These are phyloP conservation scores for Charina bottae DNA, from an alignment of 2,113 vertebrate genomes.

Conservation along the genomic window DNA sequence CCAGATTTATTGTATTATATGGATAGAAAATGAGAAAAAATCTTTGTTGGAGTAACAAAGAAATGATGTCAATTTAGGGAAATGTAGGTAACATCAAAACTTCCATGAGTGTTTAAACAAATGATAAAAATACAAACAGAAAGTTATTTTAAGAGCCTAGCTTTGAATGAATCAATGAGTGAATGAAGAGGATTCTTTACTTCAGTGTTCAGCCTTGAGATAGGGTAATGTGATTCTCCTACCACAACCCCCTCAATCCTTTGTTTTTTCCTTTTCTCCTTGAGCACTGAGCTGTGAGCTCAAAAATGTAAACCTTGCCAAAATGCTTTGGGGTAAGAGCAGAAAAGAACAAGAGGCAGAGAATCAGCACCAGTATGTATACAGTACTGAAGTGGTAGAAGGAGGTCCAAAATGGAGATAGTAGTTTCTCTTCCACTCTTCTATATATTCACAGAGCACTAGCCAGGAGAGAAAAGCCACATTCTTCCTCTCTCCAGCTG, in stretches of 20 bases:
- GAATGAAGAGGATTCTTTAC: conserved; percentile 6
- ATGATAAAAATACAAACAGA: background rate
- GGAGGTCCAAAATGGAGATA: conserved; percentile 41
- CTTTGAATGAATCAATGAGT: background rate
- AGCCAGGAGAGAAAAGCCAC: conserved; percentile 71
- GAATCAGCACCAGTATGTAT: conserved; percentile 53
- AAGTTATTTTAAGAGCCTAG: conserved; percentile 18
- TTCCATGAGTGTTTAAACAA: background rate
- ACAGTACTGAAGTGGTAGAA: background rate
- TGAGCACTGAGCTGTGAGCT: conserved; percentile 77
- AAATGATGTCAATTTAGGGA: background rate
- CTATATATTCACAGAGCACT: conserved; percentile 62
- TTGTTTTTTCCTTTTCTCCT: conserved; percentile 75
- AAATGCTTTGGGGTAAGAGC: conserved; percentile 72
- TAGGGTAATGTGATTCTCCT: conserved; percentile 35
- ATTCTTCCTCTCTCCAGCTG: conserved; percentile 72
- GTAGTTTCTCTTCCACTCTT: conserved; percentile 26
- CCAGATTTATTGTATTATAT: background rate
- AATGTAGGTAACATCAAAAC: background rate
- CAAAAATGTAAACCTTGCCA: conserved; percentile 78
- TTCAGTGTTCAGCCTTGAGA: conserved; percentile 27
- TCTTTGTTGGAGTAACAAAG: background rate
- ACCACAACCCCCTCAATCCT: conserved; percentile 57
- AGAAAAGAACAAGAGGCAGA: conserved; percentile 68
- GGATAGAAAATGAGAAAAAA: background rate